Evolutionary conservation across 2,113 vertebrate genomes (phyloP).

Genomic region (Grammomys dolichurus): DNA sequence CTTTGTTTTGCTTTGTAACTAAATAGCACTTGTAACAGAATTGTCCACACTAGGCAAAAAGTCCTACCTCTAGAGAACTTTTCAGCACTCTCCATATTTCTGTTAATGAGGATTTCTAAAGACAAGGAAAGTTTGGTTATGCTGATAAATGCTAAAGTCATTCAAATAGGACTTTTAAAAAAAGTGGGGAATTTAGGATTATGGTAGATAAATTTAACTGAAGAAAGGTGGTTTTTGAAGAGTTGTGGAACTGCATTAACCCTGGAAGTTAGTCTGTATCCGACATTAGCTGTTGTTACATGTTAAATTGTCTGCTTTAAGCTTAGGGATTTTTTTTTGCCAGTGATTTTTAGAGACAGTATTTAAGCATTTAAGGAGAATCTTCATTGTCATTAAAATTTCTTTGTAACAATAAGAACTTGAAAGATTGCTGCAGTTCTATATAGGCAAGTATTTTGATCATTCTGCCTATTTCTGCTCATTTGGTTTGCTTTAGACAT

Average conservation of each 20-base stretch:
- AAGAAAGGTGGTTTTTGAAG: conserved; percentile 62
- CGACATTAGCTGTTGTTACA: background rate
- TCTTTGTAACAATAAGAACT: conserved; percentile 17
- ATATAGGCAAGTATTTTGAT: conserved; percentile 47
- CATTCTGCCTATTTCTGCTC: background rate
- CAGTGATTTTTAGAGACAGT: conserved; percentile 48
- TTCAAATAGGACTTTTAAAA: conserved; percentile 63
- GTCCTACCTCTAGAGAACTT: conserved; percentile 61
- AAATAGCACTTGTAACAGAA: conserved; percentile 45
- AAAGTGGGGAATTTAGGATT: conserved; percentile 60
- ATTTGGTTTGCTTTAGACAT: conserved; percentile 63
- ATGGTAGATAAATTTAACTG: conserved; percentile 44
- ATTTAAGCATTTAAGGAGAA: conserved; percentile 41
- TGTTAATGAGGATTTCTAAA: conserved; percentile 63
- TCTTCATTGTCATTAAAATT: conserved; percentile 60
- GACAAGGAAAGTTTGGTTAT: conserved; percentile 35
- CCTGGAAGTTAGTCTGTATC: conserved; percentile 2
- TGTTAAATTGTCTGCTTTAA: conserved; percentile 30
- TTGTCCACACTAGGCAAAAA: conserved; percentile 46
- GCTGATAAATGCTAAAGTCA: conserved; percentile 57
- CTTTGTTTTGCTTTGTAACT: conserved; percentile 67
- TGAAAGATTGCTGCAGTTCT: conserved; percentile 40
- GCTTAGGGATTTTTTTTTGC: conserved; percentile 51
- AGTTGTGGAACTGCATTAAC: conserved; percentile 25
- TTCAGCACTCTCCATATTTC: conserved; percentile 52